Evolutionary conservation across 2,888 invertebrate species (phyloP).

Genomic region (Lithophane ornitopus): DNA sequence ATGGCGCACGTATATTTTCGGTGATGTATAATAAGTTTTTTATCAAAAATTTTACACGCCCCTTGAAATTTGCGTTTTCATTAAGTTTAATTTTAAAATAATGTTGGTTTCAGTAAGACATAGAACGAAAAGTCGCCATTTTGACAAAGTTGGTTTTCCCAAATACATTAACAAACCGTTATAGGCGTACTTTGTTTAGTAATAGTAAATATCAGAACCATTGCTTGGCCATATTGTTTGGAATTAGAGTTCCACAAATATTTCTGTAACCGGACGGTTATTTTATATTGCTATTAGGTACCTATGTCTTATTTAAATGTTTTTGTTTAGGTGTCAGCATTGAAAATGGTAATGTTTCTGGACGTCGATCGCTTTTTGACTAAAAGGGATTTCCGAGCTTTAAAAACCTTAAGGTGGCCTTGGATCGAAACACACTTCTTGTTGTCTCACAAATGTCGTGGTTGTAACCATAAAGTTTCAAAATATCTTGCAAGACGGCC

Average conservation of each 20-base stretch:
- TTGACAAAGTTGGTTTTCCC: no score
- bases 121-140: no score
- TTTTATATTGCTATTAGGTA: slow-evolving; percentile 5
- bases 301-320: neutral
- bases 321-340: slow-evolving; percentile 10
- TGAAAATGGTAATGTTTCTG: slow-evolving; percentile 23
- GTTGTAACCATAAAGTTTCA: no score
- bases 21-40: slow-evolving; percentile 8
- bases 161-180: no score
- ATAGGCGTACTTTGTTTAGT: no score
- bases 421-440: slow-evolving; percentile 5
- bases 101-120: no score
- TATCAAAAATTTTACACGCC: neutral
- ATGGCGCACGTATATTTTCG: slow-evolving; percentile 11
- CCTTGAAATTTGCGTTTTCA: no score
- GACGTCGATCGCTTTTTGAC: slow-evolving; percentile 24
- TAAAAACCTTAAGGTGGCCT: slow-evolving; percentile 17
- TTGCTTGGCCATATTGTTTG: slow-evolving; percentile 11
- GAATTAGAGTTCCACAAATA: slow-evolving; percentile 6
- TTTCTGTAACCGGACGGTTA: slow-evolving; percentile 11
- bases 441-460: no score
- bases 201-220: neutral
- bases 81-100: no score
- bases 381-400: slow-evolving; percentile 21
- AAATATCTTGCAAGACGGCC: no score